phyloP scores from a whole-genome alignment of 2,888 invertebrate species.

The Amphipyra tragopoginis region DNA sequence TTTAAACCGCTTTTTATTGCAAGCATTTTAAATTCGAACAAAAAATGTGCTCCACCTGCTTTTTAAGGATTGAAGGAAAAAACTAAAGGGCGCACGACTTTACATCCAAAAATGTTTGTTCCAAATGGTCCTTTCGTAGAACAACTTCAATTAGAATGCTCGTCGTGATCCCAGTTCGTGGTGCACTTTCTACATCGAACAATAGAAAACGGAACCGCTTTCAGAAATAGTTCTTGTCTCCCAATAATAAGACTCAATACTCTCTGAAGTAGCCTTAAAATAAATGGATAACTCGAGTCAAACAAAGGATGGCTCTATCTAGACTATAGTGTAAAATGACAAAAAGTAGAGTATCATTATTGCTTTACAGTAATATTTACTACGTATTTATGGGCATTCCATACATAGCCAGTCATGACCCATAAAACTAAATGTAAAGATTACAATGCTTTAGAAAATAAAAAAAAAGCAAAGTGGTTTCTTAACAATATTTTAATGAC shows the following conservation, averaged over 20 bases:
- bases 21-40: not conserved
- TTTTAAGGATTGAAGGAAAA: conserved; percentile 5
- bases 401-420: not conserved
- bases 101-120: conserved; percentile 36
- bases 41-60: conserved; percentile 15
- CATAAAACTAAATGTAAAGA: not conserved
- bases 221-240: conserved; percentile 59
- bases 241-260: conserved; percentile 58
- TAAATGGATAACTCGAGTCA: conserved; percentile 44
- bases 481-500: conserved; percentile 13
- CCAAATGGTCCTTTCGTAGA: conserved; percentile 61
- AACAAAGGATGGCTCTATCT: conserved; percentile 47
- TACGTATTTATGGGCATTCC: not conserved
- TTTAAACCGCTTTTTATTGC: no score
- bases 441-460: not conserved
- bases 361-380: conserved; percentile 2
- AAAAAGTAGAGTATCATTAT: conserved; percentile 6
- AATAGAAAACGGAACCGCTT: conserved; percentile 62
- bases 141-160: conserved; percentile 76
- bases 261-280: conserved; percentile 26
- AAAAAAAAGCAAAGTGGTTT: conserved; percentile 29
- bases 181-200: conserved; percentile 79
- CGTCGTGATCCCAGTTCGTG: conserved; percentile 71
- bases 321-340: conserved; percentile 14
- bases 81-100: conserved; percentile 20